Percentiles rank a stretch among this genome's conserved stretches.
These are phyloP conservation scores for Fistularia commersonii DNA, from an alignment of 2,797 vertebrate genomes.

Conservation along the genomic window DNA sequence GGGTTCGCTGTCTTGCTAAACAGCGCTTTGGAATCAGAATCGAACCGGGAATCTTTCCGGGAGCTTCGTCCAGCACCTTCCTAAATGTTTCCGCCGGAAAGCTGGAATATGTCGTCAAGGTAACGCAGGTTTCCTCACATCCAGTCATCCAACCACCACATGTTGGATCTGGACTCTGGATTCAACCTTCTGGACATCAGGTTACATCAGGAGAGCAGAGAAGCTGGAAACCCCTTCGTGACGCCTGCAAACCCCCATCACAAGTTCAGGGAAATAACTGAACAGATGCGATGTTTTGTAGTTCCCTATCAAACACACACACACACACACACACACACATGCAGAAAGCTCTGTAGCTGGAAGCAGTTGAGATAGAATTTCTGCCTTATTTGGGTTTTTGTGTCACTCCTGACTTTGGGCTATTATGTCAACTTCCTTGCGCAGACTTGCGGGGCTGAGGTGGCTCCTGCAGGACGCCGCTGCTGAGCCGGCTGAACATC, in stretches of 20 bases:
- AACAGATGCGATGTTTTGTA: constrained; percentile 44
- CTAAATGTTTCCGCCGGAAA: too few species aligned
- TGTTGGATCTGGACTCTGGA: too few species aligned
- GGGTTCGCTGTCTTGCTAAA: too few species aligned
- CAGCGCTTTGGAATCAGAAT: too few species aligned
- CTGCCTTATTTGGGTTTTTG: constrained; percentile 59
- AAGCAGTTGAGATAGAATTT: constrained; percentile 46
- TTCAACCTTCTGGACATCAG: too few species aligned
- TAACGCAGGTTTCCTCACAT: too few species aligned
- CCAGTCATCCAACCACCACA: too few species aligned
- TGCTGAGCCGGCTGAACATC: constrained; percentile 60
- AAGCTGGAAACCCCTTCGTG: too few species aligned
- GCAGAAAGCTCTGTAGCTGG: constrained; percentile 15
- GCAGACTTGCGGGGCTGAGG: constrained; percentile 49
- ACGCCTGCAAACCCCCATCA: background rate
- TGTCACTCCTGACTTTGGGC: constrained; percentile 60
- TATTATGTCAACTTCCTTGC: constrained; percentile 54
- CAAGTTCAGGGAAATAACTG: constrained; percentile 20
- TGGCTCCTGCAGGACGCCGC: constrained; percentile 52
- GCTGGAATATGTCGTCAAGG: too few species aligned
- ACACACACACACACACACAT: constrained; percentile 1
- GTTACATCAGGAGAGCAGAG: too few species aligned
- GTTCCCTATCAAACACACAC: constrained; percentile 19
- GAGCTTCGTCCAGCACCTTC: too few species aligned
- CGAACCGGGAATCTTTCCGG: too few species aligned